Percentiles rank a stretch among this genome's conserved stretches.
Evolutionary conservation across 2,113 vertebrate species (phyloP).

Genomic region (Meleagris gallopavo): DNA sequence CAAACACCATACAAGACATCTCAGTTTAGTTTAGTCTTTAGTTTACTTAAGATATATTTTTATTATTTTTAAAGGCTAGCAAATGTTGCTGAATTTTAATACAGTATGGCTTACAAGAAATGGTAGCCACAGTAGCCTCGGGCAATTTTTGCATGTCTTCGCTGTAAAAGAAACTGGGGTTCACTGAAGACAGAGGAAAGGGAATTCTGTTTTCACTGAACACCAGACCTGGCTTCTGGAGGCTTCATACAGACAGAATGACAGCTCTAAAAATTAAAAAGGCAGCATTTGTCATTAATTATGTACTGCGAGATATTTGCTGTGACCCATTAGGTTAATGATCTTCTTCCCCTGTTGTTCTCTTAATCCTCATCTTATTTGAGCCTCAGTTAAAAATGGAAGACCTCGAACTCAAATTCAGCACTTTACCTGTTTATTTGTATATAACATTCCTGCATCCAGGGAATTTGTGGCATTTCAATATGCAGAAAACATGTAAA

Average conservation of each 20-base stretch:
- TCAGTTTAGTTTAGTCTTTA: background rate
- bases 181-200: background rate
- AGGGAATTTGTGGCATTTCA: constrained; percentile 4
- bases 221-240: background rate
- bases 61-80: background rate
- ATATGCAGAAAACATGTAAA: background rate
- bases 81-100: background rate
- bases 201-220: background rate
- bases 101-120: background rate
- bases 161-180: background rate
- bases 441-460: background rate
- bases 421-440: background rate
- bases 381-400: constrained; percentile 12
- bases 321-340: background rate
- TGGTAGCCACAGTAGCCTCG: background rate
- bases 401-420: background rate
- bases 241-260: background rate
- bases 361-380: background rate
- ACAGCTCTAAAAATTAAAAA: background rate
- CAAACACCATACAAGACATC: background rate
- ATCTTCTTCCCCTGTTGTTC: constrained; percentile 26
- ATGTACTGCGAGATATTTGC: background rate
- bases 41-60: background rate
- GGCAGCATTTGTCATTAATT: background rate
- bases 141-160: background rate